Base-by-base conservation (phyloP, 2,888 invertebrate genomes). In the Cinara cedri region DNA sequence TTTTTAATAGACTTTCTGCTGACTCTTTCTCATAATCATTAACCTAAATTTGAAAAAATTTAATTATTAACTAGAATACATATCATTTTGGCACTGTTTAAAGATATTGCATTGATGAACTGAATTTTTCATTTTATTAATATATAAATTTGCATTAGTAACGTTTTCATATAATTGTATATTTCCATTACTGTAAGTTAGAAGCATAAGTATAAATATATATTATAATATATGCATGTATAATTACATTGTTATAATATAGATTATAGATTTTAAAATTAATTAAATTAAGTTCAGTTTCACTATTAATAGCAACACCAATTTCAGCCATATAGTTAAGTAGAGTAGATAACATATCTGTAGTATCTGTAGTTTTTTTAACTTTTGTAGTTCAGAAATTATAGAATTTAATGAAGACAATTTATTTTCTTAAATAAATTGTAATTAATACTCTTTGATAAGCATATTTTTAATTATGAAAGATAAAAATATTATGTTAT, bases 81-180 rank as follows among this genome's bases (percentile, higher is more conserved):
- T 93, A 84, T 98, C 97, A 82, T 90, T 89, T 86, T 97, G 96
- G 82, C 91, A 92, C 3, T 91, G 89, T 87, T 98, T 98, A 82
- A 98, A 89, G 82, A 94, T 93, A 84, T 93, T 91, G 86, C 96
- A 93, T 72, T 97, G 90, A 85, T 95, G 93, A 72, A 96, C 95
- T 83, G 98, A 90, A 85, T 97, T 97, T 87, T 97, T 98, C 94
- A 99, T 97, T 88, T 98, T 97, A 86, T 96, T 97, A 84, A 99
- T 96, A 87, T 96, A 98, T 70, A 99, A 89, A 19, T 98, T 90
- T 1, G 98, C 97, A 81, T 98, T 96, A 0, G 99, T 99, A 86
- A 99, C 98, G 87, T 99, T 99, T 85, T 99, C 99, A 85, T 99
- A 98, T 13, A 98, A 89, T 86, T 96, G 96, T 84, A 93, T 91